Evolutionary conservation across 2,888 invertebrate species (phyloP).

Genomic region (Diadromus collaris): DNA sequence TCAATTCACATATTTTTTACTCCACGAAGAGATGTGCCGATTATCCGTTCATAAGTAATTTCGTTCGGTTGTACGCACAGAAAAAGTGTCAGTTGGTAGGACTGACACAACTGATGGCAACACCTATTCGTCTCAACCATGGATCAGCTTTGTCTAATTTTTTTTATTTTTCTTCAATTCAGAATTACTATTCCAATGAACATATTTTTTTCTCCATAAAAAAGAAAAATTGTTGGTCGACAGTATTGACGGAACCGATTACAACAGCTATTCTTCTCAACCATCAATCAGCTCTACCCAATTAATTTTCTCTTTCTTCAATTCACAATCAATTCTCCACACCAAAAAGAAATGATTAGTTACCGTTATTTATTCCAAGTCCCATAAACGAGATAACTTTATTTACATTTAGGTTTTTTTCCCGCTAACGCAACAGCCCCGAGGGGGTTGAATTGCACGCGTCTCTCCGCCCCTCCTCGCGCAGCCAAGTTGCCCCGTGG

Average conservation of each 20-base stretch:
- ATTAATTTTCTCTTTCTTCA: too few species aligned
- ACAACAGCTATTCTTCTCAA: too few species aligned
- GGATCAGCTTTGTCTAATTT: too few species aligned
- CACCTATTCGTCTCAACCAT: too few species aligned
- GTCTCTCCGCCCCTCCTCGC: conserved; percentile 60
- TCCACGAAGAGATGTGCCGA: too few species aligned
- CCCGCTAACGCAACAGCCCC: background rate
- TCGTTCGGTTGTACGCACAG: background rate
- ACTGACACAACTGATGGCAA: too few species aligned
- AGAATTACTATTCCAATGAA: background rate
- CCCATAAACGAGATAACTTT: background rate
- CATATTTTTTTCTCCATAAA: background rate
- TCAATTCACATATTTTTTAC: background rate
- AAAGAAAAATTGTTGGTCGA: too few species aligned
- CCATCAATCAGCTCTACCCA: too few species aligned
- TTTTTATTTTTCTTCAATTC: too few species aligned
- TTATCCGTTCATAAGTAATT: conserved; percentile 6
- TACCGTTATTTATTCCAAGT: background rate
- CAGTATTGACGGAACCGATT: too few species aligned
- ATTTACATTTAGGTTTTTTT: conserved; percentile 21
- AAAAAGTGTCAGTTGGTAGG: background rate
- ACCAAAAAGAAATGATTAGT: background rate
- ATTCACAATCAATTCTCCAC: too few species aligned
- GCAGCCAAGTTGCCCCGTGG: conserved; percentile 64
- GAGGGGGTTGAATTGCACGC: conserved; percentile 49